phyloP scores from a whole-genome alignment of 2,113 vertebrate genomes.

The Atherinomorus stipes region DNA sequence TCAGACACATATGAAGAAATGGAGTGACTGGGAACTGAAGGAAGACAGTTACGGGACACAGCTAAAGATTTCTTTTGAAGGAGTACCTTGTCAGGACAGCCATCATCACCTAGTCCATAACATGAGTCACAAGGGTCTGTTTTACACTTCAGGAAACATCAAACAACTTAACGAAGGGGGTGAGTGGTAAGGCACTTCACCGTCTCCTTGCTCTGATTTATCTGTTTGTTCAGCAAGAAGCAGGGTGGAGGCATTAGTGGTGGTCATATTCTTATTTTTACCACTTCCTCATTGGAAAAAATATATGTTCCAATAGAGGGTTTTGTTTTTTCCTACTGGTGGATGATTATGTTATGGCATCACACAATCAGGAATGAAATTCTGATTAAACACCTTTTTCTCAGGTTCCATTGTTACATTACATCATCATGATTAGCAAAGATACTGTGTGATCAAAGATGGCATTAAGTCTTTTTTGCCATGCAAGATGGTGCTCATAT shows the following conservation, averaged over 20 bases:
- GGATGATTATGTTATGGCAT: background rate
- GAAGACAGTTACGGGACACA: background rate
- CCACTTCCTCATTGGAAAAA: conserved; percentile 16
- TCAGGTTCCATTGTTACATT: background rate
- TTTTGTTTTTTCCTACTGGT: background rate
- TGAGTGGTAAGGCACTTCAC: conserved; percentile 18
- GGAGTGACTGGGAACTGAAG: background rate
- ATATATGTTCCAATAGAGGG: background rate
- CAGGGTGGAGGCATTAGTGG: conserved; percentile 15
- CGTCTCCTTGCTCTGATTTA: conserved; percentile 45
- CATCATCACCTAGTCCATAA: conserved; percentile 23
- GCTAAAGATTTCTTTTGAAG: conserved; percentile 11
- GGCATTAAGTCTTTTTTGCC: background rate
- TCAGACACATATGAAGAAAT: conserved; percentile 9
- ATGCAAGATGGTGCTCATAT: too few species aligned
- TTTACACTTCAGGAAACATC: conserved; percentile 62
- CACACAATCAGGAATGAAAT: background rate
- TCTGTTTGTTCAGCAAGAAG: conserved; percentile 56
- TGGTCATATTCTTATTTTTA: background rate
- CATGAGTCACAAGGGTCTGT: conserved; percentile 45
- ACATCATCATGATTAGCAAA: background rate
- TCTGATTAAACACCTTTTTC: conserved; percentile 5
- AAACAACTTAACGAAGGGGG: conserved; percentile 35
- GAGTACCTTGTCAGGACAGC: conserved; percentile 23
- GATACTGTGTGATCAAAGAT: background rate